These are phyloP conservation scores for Crocidura indochinensis DNA, from an alignment of 2,797 vertebrate genomes.

Conservation along the genomic window DNA sequence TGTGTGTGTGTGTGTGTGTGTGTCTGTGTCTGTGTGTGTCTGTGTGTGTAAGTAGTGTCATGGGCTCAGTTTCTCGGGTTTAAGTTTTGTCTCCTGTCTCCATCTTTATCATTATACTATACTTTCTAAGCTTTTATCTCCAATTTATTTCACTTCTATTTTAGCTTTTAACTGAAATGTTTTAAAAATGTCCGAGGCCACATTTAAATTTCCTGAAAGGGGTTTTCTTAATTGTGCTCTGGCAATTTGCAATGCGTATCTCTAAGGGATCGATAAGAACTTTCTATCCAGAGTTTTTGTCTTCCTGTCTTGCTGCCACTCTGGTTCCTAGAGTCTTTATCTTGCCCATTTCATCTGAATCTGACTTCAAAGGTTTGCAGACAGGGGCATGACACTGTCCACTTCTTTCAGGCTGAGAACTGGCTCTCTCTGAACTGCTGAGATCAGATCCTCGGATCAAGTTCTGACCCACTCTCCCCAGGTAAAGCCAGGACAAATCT, in stretches of 20 bases:
- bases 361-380: constrained; percentile 6
- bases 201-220: constrained; percentile 47
- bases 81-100: neutral
- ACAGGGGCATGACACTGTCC: neutral
- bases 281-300: neutral
- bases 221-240: neutral
- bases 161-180: neutral
- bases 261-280: neutral
- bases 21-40: too few species aligned
- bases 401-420: neutral
- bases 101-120: neutral
- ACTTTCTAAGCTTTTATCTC: neutral
- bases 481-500: constrained; percentile 21
- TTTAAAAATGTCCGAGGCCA: neutral
- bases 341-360: neutral
- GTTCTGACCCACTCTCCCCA: neutral
- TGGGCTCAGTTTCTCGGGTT: neutral
- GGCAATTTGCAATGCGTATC: neutral
- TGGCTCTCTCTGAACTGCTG: neutral
- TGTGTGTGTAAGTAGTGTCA: too few species aligned
- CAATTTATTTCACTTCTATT: neutral
- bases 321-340: neutral
- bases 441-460: neutral
- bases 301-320: neutral
- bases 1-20: too few species aligned